These are phyloP conservation scores for Fistularia tabacaria DNA, from an alignment of 2,797 vertebrate species.

Conservation along the genomic window DNA sequence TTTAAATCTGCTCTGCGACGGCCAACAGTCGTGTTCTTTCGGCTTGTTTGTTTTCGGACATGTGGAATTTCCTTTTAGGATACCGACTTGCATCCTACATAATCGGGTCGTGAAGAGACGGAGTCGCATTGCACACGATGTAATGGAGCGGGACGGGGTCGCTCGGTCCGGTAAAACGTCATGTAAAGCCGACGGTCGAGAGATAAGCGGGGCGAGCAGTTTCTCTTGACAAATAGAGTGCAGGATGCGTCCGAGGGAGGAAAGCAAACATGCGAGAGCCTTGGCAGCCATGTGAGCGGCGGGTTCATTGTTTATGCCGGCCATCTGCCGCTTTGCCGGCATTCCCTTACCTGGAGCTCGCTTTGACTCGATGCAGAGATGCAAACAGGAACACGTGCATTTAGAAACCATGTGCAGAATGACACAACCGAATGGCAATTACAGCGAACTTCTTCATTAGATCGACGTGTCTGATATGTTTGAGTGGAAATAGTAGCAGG, in stretches of 20 bases:
- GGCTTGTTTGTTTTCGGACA: slow-evolving; percentile 58
- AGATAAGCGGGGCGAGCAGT: slow-evolving; percentile 34
- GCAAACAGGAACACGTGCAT: slow-evolving; percentile 6
- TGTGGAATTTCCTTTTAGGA: slow-evolving; percentile 63
- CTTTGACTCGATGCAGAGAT: slow-evolving; percentile 43
- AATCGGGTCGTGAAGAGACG: slow-evolving; percentile 28
- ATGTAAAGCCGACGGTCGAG: slow-evolving; percentile 30
- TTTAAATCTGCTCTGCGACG: slow-evolving; percentile 32
- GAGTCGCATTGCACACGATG: slow-evolving; percentile 13
- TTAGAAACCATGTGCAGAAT: no score
- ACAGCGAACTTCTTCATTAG: no score
- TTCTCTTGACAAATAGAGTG: slow-evolving; percentile 40
- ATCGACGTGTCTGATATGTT: no score
- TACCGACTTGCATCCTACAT: slow-evolving; percentile 22
- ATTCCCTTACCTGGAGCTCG: slow-evolving; percentile 61
- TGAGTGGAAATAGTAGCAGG: no score
- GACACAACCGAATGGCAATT: no score
- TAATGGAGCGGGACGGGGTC: slow-evolving; percentile 21
- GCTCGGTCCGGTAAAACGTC: neutral
- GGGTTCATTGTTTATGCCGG: slow-evolving; percentile 50
- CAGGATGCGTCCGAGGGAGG: slow-evolving; percentile 45
- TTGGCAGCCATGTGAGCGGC: slow-evolving; percentile 60
- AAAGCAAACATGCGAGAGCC: slow-evolving; percentile 59
- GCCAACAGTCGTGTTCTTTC: slow-evolving; percentile 26
- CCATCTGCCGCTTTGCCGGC: slow-evolving; percentile 68